A percentile compares a stretch with the other conserved stretches of the same genome.
Evolutionary conservation across 2,113 vertebrate genomes (phyloP).

Genomic region (Phycodurus eques): DNA sequence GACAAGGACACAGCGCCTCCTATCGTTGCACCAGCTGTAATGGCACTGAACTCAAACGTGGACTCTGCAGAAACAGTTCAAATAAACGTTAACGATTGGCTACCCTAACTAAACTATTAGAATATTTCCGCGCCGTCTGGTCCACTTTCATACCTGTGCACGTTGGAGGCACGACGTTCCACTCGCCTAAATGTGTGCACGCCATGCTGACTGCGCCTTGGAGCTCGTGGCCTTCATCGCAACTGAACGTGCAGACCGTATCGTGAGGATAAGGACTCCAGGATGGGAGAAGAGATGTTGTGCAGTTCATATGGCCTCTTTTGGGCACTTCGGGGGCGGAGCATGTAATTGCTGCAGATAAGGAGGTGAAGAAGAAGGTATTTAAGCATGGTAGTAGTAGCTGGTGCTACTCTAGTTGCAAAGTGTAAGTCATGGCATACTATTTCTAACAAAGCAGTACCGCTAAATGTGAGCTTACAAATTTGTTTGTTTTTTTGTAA

Average conservation of each 20-base stretch:
- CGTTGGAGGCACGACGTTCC: slow-evolving; percentile 41
- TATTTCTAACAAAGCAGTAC: no score
- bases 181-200: slow-evolving; percentile 47
- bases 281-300: slow-evolving; percentile 1
- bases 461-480: no score
- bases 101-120: background rate
- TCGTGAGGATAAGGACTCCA: slow-evolving; percentile 5
- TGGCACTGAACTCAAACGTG: background rate
- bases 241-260: slow-evolving; percentile 43
- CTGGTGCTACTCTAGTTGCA: no score
- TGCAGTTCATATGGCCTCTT: slow-evolving; percentile 41
- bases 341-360: slow-evolving; percentile 36
- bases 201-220: slow-evolving; percentile 35
- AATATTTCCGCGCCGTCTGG: slow-evolving; percentile 15
- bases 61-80: slow-evolving; percentile 43
- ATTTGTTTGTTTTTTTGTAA: no score
- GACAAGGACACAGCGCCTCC: slow-evolving; percentile 34
- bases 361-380: background rate
- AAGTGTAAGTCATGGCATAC: no score
- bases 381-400: no score
- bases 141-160: slow-evolving; percentile 71
- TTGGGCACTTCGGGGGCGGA: slow-evolving; percentile 33
- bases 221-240: slow-evolving; percentile 50
- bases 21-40: slow-evolving; percentile 25
- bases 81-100: background rate